Evolutionary conservation across 2,113 vertebrate genomes (phyloP).

Genomic region (Brachionichthys hirsutus): DNA sequence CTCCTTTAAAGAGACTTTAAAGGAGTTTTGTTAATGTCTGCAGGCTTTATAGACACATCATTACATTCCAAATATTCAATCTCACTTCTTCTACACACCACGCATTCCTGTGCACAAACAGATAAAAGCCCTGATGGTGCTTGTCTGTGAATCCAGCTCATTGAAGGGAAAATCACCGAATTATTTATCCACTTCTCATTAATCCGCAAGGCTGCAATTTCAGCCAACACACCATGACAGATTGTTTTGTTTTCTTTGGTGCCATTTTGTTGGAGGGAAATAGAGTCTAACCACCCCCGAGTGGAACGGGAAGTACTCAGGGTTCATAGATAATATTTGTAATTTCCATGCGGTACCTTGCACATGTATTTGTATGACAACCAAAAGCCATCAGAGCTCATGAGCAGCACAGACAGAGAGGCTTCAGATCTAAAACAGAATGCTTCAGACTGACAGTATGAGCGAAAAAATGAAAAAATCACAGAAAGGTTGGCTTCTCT

Average conservation of each 20-base stretch:
- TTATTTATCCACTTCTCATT: constrained; percentile 34
- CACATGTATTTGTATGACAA: constrained; percentile 46
- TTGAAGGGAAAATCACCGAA: constrained; percentile 16
- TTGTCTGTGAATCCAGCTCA: constrained; percentile 22
- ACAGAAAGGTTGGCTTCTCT: background rate
- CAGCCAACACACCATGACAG: constrained; percentile 18
- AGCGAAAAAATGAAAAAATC: constrained; percentile 7
- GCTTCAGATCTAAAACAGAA: constrained; percentile 15
- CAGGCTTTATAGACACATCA: constrained; percentile 5
- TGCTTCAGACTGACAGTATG: constrained; percentile 11
- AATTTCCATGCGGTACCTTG: constrained; percentile 31
- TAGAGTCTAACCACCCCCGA: constrained; percentile 23
- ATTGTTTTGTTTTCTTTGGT: constrained; percentile 26
- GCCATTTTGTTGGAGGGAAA: constrained; percentile 26
- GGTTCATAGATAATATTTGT: constrained; percentile 20
- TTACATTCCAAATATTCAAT: constrained; percentile 17
- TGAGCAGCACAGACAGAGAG: constrained; percentile 10
- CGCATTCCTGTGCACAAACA: background rate
- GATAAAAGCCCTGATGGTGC: constrained; percentile 4
- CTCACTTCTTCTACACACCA: background rate
- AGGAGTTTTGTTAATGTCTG: too few relatives aligned
- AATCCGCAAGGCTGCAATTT: constrained; percentile 34
- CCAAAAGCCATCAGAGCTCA: constrained; percentile 16
- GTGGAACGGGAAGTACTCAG: constrained; percentile 6
- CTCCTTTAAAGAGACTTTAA: too few relatives aligned